A percentile compares a stretch with the other conserved stretches of the same genome.
phyloP scores from a whole-genome alignment of 2,113 vertebrate genomes.

The Sturnira hondurensis region DNA sequence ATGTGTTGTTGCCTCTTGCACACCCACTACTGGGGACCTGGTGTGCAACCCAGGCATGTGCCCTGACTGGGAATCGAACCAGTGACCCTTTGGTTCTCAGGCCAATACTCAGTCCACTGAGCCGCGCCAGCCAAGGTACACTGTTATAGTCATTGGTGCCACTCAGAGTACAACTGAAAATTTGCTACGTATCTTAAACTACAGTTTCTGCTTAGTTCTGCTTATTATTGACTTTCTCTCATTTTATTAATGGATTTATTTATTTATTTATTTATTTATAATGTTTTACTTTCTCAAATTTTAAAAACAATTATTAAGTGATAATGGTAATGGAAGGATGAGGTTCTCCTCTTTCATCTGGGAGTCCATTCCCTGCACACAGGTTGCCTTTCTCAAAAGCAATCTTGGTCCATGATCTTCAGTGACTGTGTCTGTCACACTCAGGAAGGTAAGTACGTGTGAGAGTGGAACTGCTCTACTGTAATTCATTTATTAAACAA shows the following conservation, averaged over 20 bases:
- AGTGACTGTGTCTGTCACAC: background rate
- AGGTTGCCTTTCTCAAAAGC: background rate
- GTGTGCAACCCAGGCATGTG: too few relatives aligned
- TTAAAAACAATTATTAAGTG: background rate
- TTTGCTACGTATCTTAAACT: background rate
- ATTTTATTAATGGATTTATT: background rate
- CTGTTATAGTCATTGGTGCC: background rate
- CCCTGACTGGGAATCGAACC: too few relatives aligned
- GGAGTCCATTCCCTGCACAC: background rate
- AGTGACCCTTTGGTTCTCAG: too few relatives aligned
- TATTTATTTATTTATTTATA: background rate
- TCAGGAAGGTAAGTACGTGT: background rate
- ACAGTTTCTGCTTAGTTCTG: background rate
- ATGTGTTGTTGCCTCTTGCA: too few relatives aligned
- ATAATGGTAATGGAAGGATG: background rate
- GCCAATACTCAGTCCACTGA: too few relatives aligned
- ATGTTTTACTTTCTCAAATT: background rate
- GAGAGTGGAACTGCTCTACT: background rate
- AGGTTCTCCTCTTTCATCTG: background rate
- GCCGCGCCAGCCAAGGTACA: background rate
- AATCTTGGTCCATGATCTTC: background rate
- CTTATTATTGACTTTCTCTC: background rate
- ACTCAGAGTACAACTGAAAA: background rate
- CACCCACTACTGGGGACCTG: too few relatives aligned
- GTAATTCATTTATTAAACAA: background rate